These are phyloP conservation scores for Drosophila lowei DNA, from an alignment of 1,140 invertebrate species.

Conservation along the genomic window DNA sequence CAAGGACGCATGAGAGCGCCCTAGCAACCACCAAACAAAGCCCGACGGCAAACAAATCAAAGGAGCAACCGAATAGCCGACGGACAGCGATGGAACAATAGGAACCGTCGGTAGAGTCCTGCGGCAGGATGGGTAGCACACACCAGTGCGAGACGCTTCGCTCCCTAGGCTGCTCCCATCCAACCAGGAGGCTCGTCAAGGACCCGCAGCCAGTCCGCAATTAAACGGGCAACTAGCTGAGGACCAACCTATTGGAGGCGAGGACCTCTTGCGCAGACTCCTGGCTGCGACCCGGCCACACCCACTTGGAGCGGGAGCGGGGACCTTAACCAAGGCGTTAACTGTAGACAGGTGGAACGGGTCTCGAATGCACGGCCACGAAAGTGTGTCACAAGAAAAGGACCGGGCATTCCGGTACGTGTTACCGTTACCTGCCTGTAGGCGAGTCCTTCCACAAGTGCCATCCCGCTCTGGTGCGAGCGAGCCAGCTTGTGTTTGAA, in stretches of 20 bases:
- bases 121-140: neutral
- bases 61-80: constrained; percentile 35
- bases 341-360: constrained; percentile 34
- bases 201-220: constrained; percentile 57
- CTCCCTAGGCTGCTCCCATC: constrained; percentile 29
- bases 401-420: constrained; percentile 15
- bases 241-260: constrained; percentile 68
- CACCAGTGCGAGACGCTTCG: constrained; percentile 6
- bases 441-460: constrained; percentile 37
- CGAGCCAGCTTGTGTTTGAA: constrained; percentile 44
- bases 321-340: constrained; percentile 71
- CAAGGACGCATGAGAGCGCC: constrained; percentile 51
- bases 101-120: neutral
- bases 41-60: constrained; percentile 56
- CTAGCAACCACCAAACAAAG: constrained; percentile 53
- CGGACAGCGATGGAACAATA: constrained; percentile 25
- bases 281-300: constrained; percentile 49
- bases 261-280: constrained; percentile 74
- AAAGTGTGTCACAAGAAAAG: constrained; percentile 70
- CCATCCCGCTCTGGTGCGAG: constrained; percentile 50
- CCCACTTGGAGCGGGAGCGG: constrained; percentile 40
- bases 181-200: constrained; percentile 67
- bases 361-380: constrained; percentile 12
- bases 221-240: constrained; percentile 60
- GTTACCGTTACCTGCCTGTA: constrained; percentile 56